A percentile compares a stretch with the other conserved stretches of the same genome.
These are phyloP conservation scores for Indri indri DNA, from an alignment of 2,113 vertebrate genomes.

Conservation along the genomic window DNA sequence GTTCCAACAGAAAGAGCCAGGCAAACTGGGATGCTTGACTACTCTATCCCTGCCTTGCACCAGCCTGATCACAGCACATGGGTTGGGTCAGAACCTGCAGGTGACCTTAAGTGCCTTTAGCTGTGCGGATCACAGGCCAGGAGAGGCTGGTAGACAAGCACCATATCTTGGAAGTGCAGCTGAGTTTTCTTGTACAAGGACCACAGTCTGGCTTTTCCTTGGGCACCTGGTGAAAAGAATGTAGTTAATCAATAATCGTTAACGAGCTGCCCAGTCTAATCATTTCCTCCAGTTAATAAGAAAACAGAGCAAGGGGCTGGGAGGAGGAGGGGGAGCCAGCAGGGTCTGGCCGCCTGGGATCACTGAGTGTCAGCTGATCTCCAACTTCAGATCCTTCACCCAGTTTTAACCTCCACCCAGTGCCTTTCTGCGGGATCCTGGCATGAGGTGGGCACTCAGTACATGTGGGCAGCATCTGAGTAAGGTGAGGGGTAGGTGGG, in stretches of 20 bases:
- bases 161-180: neutral
- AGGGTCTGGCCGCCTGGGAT: neutral
- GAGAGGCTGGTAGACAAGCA: neutral
- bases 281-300: constrained; percentile 58
- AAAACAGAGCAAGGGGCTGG: neutral
- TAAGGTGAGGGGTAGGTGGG: neutral
- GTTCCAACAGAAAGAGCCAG: neutral
- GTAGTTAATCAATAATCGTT: constrained; percentile 35
- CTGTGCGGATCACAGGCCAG: neutral
- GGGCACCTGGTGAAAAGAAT: neutral
- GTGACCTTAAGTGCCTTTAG: neutral
- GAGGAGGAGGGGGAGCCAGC: neutral
- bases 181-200: neutral
- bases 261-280: constrained; percentile 44
- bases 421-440: neutral
- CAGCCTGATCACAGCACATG: neutral
- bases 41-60: neutral
- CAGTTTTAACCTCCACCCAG: neutral
- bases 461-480: rapidly evolving
- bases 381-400: neutral
- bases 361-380: neutral
- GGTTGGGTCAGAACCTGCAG: neutral
- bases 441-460: neutral
- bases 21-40: neutral
- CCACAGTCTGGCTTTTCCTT: neutral